A percentile compares a stretch with the other conserved stretches of the same genome.
These are phyloP conservation scores for Ameiurus melas DNA, from an alignment of 2,113 vertebrate species.

Conservation along the genomic window DNA sequence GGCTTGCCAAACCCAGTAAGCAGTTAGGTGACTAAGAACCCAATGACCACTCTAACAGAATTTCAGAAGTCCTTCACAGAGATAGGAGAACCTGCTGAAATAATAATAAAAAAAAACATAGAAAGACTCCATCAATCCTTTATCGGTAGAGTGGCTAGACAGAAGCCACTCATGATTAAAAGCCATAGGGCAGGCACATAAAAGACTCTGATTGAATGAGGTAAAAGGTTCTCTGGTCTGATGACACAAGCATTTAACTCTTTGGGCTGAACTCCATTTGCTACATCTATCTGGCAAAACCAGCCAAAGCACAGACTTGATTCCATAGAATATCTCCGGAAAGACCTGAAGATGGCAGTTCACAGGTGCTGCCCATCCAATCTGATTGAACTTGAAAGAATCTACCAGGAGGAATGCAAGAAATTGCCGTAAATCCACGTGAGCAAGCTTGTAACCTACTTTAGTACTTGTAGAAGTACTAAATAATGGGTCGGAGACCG, in stretches of 20 bases:
- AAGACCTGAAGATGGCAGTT: background rate
- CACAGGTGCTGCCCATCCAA: background rate
- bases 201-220: background rate
- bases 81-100: background rate
- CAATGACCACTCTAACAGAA: background rate
- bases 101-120: background rate
- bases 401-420: background rate
- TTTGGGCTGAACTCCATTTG: background rate
- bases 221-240: background rate
- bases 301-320: background rate
- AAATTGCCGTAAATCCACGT: background rate
- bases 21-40: background rate
- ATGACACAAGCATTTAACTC: background rate
- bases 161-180: background rate
- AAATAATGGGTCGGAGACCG: background rate
- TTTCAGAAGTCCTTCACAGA: background rate
- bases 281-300: background rate
- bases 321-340: background rate
- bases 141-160: background rate
- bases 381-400: background rate
- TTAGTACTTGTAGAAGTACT: background rate
- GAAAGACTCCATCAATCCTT: background rate
- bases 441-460: background rate
- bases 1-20: background rate
- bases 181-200: background rate